phyloP scores from a whole-genome alignment of 2,888 invertebrate genomes.

The Osmoderma eremita region DNA sequence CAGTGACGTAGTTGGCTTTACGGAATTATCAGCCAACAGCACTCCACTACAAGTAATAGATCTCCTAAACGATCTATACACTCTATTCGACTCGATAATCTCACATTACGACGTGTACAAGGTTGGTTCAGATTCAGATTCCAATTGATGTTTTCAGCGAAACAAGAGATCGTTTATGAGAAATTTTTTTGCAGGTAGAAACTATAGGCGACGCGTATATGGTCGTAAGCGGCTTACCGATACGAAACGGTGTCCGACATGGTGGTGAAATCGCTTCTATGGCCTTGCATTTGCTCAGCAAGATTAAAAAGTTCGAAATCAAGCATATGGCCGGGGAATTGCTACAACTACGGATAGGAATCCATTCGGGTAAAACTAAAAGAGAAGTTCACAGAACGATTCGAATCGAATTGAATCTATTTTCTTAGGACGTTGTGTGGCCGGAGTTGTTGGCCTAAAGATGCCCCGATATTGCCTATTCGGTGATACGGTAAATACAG shows the following conservation, averaged over 20 bases:
- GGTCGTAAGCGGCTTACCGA: conserved; percentile 83
- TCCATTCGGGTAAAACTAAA: conserved; percentile 75
- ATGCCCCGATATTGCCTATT: conserved; percentile 88
- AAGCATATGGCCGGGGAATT: conserved; percentile 75
- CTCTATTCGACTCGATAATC: conserved; percentile 88
- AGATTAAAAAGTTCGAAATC: conserved; percentile 75
- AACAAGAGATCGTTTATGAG: conserved; percentile 4
- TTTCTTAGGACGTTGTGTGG: conserved; percentile 75
- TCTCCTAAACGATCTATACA: conserved; percentile 87
- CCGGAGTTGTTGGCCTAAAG: conserved; percentile 84
- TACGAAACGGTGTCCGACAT: conserved; percentile 77
- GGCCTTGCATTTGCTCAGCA: conserved; percentile 77
- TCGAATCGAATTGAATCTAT: neutral
- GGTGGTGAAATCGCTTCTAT: conserved; percentile 84
- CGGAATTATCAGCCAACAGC: conserved; percentile 79
- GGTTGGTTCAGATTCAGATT: conserved; percentile 56
- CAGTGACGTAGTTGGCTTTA: conserved; percentile 87
- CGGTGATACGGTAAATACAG: conserved; percentile 86
- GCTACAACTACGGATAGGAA: conserved; percentile 78
- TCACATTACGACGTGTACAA: conserved; percentile 89
- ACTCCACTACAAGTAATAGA: conserved; percentile 88
- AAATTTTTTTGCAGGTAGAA: conserved; percentile 70
- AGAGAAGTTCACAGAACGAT: too few species aligned
- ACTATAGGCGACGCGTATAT: conserved; percentile 86
- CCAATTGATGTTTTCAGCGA: neutral